A percentile compares a stretch with the other conserved stretches of the same genome.
phyloP scores from a whole-genome alignment of 1,140 invertebrate genomes.

The Drosophila hydei region DNA sequence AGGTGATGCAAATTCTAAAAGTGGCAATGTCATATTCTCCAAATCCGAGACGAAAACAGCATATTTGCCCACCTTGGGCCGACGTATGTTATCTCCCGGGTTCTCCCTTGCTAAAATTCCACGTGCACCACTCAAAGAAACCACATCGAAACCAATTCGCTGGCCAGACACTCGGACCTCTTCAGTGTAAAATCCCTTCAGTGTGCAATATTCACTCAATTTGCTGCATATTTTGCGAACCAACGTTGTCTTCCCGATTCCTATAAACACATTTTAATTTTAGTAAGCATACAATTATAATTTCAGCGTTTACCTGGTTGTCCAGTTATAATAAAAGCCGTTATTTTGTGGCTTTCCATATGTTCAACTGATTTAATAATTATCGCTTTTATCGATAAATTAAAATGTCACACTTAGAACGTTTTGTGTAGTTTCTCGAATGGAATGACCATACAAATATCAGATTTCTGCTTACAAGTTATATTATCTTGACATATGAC shows the following conservation, averaged over 20 bases:
- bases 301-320: slow-evolving; percentile 39
- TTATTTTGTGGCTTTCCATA: slow-evolving; percentile 38
- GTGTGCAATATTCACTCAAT: slow-evolving; percentile 6
- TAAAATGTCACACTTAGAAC: neutral
- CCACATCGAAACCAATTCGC: slow-evolving; percentile 64
- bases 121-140: slow-evolving; percentile 42
- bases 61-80: slow-evolving; percentile 64
- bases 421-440: no score
- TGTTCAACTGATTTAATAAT: neutral
- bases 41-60: slow-evolving; percentile 59
- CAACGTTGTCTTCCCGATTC: slow-evolving; percentile 63
- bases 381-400: slow-evolving; percentile 1
- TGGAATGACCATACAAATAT: no score
- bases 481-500: no score
- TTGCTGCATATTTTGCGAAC: slow-evolving; percentile 43
- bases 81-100: neutral
- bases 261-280: slow-evolving; percentile 5
- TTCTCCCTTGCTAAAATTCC: slow-evolving; percentile 45
- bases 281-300: neutral
- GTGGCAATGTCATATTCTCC: slow-evolving; percentile 45
- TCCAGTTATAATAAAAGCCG: slow-evolving; percentile 52
- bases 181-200: slow-evolving; percentile 63
- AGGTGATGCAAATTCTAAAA: neutral
- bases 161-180: slow-evolving; percentile 45
- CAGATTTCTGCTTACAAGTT: no score